Evolutionary conservation across 2,113 vertebrate species (phyloP), one percentile per base, ranked within the genome.

Genomic region (Poecilia latipinna): DNA sequence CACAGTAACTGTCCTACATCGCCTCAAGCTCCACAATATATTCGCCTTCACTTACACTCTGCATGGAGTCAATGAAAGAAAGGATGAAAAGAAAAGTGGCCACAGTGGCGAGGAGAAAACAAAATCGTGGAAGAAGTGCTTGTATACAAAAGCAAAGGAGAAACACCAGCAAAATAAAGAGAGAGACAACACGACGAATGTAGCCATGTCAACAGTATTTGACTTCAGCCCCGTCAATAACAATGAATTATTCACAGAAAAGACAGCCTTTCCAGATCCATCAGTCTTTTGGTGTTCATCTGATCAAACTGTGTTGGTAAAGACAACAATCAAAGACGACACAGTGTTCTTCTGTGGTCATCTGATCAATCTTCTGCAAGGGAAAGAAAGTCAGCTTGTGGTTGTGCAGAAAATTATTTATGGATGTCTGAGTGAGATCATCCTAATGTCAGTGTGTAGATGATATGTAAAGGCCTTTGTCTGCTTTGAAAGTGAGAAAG

Each of bases 31-130:
- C 66, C 0, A 19, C 86, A 77, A 88, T 83, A 74, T 60, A 79
- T 85, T 88, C 64, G 77, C 57, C 81, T 67, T 87, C 70, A 90
- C 73, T 83, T 87, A 78, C 70, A 74, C 73, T 69, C 68, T 77
- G 74, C 37, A 74, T 39, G 29, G 28, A 77, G 17, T 29, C 54
- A 72, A 37, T 7, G 3, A 37, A 24, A 64, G 32, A 75, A 74
- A 66, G 29, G 48, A 1, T 62, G 62, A 65, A 88, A 89, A 76
- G 61, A 72, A 42, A 42, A 78, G 70, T 2, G 72, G 37, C 35
- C 11, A 60, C 64, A 63, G 15, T 65, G 61, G 67, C 0, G 1
- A 42, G n/a, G 12, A 28, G n/a, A 68, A 68, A 48, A 29, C 61
- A 48, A 35, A 32, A 13, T 26, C 24, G 35, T 31, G 13, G 7